These are phyloP conservation scores for Blastobasis adustella DNA, from an alignment of 2,888 invertebrate species.

Conservation along the genomic window DNA sequence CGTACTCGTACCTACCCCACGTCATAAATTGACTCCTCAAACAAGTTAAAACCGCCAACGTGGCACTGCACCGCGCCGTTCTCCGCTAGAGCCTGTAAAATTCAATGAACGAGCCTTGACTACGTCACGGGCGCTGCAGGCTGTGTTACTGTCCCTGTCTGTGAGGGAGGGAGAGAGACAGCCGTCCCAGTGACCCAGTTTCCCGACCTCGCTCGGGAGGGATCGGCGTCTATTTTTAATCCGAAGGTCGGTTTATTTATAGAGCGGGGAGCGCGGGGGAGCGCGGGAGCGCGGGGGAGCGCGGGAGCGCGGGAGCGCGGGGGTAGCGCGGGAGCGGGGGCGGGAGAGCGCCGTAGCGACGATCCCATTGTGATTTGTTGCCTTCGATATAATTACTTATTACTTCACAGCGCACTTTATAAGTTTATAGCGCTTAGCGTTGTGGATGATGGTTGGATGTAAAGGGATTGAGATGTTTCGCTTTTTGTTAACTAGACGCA, in stretches of 20 bases:
- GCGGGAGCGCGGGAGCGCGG: constrained; percentile 18
- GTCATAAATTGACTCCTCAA: too few relatives aligned
- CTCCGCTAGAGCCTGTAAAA: constrained; percentile 43
- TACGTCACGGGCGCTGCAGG: constrained; percentile 63
- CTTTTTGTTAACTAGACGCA: too few relatives aligned
- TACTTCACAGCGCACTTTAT: not conserved
- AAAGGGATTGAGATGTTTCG: too few relatives aligned
- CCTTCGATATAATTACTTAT: constrained; percentile 11
- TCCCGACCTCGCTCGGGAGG: constrained; percentile 65
- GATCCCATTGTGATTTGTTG: constrained; percentile 21
- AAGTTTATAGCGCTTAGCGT: too few relatives aligned
- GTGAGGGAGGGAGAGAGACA: constrained; percentile 33
- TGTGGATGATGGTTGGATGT: too few relatives aligned
- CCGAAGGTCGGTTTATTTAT: constrained; percentile 74
- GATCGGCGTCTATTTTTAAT: constrained; percentile 71
- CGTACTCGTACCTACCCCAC: too few relatives aligned
- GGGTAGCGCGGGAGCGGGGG: not conserved
- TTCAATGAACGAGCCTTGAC: constrained; percentile 63
- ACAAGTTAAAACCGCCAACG: too few relatives aligned
- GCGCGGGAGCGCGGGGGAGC: not conserved
- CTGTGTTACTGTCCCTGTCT: constrained; percentile 35
- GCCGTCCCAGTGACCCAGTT: constrained; percentile 60
- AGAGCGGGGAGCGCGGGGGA: constrained; percentile 31
- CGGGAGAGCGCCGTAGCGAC: not conserved
- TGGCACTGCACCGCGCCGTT: too few relatives aligned